Percentiles rank a stretch among this genome's conserved stretches.
Conservation (phyloP, 2,797 vertebrate species). For the Darevskia nairensis region DNA sequence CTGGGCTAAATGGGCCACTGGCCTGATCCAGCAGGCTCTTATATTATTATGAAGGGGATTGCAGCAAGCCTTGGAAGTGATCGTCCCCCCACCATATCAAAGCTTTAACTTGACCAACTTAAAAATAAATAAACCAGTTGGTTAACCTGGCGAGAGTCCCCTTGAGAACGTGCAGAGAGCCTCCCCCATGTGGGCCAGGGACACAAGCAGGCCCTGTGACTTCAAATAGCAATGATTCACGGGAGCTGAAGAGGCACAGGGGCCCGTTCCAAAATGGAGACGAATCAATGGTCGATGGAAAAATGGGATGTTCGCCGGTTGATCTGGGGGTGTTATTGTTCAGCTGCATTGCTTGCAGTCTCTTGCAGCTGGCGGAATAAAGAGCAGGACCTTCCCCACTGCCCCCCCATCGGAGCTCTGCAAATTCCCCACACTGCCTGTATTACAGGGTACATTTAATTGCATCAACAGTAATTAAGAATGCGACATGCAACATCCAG, state of each 20-base stretch:
- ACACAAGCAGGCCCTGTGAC: background rate
- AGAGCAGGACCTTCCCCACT: background rate
- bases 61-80: background rate
- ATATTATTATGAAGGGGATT: background rate
- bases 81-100: background rate
- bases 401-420: background rate
- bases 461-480: slow-evolving; percentile 54
- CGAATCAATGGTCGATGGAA: background rate
- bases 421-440: background rate
- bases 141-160: background rate
- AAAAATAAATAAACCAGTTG: no score
- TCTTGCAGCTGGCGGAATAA: slow-evolving; percentile 38
- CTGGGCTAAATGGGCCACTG: no score
- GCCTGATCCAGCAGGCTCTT: no score
- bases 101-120: background rate
- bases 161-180: background rate
- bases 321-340: slow-evolving; percentile 11
- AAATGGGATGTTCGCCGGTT: slow-evolving; percentile 18
- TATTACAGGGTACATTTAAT: slow-evolving; percentile 62
- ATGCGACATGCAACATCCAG: background rate
- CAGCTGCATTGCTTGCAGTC: background rate
- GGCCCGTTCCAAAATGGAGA: background rate
- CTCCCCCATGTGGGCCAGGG: background rate
- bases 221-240: background rate
- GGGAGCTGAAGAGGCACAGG: background rate